These are phyloP conservation scores for Stomatorhinus ivindoensis DNA, from an alignment of 2,113 vertebrate genomes.

Conservation along the genomic window DNA sequence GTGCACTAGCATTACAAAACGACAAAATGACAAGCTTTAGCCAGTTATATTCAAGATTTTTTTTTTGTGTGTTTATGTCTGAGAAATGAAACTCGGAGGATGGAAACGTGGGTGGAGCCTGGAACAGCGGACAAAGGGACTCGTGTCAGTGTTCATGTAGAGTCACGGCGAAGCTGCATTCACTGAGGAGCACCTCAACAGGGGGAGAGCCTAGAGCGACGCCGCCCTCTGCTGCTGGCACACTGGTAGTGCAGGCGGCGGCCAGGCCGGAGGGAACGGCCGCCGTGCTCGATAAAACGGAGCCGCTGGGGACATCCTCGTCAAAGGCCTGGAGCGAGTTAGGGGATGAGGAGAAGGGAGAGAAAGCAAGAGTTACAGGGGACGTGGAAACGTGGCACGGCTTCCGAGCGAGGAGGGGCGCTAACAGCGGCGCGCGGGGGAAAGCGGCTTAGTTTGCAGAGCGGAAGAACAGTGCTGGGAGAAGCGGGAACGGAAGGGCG, in stretches of 20 bases:
- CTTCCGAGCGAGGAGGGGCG: neutral
- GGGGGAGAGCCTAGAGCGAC: slow-evolving; percentile 51
- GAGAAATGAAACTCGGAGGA: neutral
- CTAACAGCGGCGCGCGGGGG: neutral
- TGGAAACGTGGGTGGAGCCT: slow-evolving; percentile 16
- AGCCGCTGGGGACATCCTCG: slow-evolving; percentile 73
- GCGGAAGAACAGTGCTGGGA: neutral
- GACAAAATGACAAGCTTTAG: neutral
- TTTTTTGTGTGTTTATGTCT: neutral
- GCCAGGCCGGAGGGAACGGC: slow-evolving; percentile 51
- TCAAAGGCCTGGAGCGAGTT: slow-evolving; percentile 78
- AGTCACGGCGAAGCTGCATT: slow-evolving; percentile 3
- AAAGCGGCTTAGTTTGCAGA: neutral
- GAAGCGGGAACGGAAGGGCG: neutral
- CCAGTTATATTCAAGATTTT: neutral
- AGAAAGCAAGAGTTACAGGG: neutral
- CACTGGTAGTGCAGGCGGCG: slow-evolving; percentile 53
- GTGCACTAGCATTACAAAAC: neutral
- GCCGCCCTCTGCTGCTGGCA: slow-evolving; percentile 71
- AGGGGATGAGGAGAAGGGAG: slow-evolving; percentile 15
- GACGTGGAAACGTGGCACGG: neutral
- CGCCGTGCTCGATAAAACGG: slow-evolving; percentile 78
- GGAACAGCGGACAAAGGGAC: neutral
- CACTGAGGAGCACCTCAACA: slow-evolving; percentile 62
- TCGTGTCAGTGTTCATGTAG: slow-evolving; percentile 13